A percentile compares a stretch with the other conserved stretches of the same genome.
Conservation (phyloP, 2,888 invertebrate species). For the Germaria angustata region DNA sequence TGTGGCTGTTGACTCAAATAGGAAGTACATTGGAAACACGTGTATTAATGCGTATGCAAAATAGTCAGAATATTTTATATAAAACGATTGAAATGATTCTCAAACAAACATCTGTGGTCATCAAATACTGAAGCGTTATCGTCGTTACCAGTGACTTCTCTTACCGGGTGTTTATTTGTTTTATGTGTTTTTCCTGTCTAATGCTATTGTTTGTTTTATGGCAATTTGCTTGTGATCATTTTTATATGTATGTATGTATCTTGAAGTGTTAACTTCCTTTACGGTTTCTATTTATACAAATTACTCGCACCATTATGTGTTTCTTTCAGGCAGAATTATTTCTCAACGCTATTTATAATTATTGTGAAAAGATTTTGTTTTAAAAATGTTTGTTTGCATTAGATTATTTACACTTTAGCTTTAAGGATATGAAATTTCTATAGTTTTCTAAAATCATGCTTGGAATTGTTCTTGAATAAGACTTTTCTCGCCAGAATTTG, state of each 20-base stretch:
- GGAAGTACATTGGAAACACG: conserved; percentile 44
- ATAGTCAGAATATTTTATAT: conserved; percentile 18
- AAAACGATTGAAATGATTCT: neutral
- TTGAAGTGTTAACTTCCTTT: conserved; percentile 28
- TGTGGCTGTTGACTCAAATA: conserved; percentile 28
- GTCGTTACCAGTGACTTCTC: neutral
- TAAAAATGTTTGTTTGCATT: no score
- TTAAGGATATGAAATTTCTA: no score
- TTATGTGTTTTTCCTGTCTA: neutral
- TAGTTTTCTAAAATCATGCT: no score
- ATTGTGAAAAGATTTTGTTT: neutral
- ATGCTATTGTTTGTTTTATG: conserved; percentile 5
- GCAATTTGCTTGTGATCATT: neutral
- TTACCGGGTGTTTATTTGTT: conserved; percentile 44
- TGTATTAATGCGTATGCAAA: conserved; percentile 49
- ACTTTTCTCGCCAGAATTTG: no score
- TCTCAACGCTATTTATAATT: neutral
- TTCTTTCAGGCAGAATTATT: no score
- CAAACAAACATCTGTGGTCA: conserved; percentile 64
- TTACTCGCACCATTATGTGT: no score
- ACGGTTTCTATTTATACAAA: neutral
- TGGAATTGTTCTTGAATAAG: no score
- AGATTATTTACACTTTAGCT: no score
- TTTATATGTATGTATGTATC: neutral
- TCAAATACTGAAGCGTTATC: neutral